A percentile compares a stretch with the other conserved stretches of the same genome.
phyloP scores from a whole-genome alignment of 2,888 invertebrate genomes.

The Arenicola marina region DNA sequence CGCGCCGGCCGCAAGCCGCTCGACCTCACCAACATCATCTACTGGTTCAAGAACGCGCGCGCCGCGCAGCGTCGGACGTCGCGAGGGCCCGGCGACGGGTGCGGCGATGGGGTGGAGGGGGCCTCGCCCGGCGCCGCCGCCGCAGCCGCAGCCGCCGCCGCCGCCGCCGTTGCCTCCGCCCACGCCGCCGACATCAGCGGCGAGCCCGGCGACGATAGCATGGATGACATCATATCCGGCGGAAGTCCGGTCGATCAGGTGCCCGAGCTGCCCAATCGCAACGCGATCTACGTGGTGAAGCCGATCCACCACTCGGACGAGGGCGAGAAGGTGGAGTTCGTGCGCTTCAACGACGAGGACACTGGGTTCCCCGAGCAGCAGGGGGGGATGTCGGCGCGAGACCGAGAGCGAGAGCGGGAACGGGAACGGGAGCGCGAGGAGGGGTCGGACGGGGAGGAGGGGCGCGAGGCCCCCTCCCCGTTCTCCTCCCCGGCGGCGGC shows the following conservation, averaged over 20 bases:
- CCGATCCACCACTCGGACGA: slow-evolving; percentile 20
- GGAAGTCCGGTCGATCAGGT: slow-evolving; percentile 11
- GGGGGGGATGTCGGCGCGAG: too few species aligned
- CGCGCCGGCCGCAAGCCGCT: slow-evolving; percentile 82
- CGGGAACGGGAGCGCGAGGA: too few species aligned
- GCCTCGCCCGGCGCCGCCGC: background rate
- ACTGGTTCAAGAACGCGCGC: slow-evolving; percentile 89
- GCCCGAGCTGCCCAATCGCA: slow-evolving; percentile 55
- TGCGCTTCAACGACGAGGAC: slow-evolving; percentile 37
- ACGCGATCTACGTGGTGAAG: slow-evolving; percentile 54
- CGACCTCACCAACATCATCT: slow-evolving; percentile 91
- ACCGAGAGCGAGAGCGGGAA: too few species aligned
- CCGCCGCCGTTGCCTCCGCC: background rate
- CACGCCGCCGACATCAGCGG: background rate
- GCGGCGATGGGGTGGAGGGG: too few species aligned
- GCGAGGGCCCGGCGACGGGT: too few species aligned
- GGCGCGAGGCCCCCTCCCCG: background rate
- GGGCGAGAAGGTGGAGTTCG: slow-evolving; percentile 31
- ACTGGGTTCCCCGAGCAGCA: too few species aligned
- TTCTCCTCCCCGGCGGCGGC: background rate
- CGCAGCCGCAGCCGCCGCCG: background rate
- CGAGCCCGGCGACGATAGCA: slow-evolving; percentile 9
- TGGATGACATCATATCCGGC: slow-evolving; percentile 34
- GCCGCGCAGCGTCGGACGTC: slow-evolving; percentile 88
- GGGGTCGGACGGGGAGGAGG: slow-evolving; percentile 2